These are phyloP conservation scores for Lepus timidus DNA, from an alignment of 2,113 vertebrate species.

Conservation along the genomic window DNA sequence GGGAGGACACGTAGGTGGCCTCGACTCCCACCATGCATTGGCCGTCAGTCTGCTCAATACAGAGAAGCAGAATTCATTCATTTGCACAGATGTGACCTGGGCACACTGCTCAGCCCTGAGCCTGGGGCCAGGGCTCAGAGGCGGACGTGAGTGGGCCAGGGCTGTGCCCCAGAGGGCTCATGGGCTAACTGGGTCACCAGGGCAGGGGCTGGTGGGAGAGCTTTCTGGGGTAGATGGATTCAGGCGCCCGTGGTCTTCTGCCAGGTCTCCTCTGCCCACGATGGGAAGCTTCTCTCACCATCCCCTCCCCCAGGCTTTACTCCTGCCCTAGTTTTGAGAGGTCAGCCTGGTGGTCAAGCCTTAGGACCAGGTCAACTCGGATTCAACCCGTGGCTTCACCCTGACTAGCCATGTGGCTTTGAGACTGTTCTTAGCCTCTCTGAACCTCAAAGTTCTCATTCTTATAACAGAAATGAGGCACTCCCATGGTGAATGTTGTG, in stretches of 20 bases:
- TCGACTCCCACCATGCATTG: constrained; percentile 84
- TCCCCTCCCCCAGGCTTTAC: rapidly evolving
- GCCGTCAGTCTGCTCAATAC: constrained; percentile 71
- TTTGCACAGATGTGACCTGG: rapidly evolving
- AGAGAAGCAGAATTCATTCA: not conserved
- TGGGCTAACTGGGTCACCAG: not conserved
- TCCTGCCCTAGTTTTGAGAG: not conserved
- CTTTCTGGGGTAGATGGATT: not conserved
- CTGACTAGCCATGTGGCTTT: not conserved
- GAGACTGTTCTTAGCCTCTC: not conserved
- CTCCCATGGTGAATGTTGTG: not conserved
- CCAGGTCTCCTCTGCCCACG: too few relatives aligned
- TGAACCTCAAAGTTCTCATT: constrained; percentile 7
- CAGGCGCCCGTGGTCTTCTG: not conserved
- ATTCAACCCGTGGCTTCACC: not conserved
- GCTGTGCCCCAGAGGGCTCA: not conserved
- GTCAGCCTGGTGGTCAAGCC: not conserved
- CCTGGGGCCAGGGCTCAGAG: not conserved
- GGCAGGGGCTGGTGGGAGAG: not conserved
- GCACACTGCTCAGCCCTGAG: not conserved
- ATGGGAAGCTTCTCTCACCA: not conserved
- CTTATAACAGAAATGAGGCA: not conserved
- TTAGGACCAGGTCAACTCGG: not conserved
- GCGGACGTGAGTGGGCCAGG: not conserved
- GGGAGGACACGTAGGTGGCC: constrained; percentile 84